phyloP scores from a whole-genome alignment of 2,797 vertebrate species.

The Remorina albescens region DNA sequence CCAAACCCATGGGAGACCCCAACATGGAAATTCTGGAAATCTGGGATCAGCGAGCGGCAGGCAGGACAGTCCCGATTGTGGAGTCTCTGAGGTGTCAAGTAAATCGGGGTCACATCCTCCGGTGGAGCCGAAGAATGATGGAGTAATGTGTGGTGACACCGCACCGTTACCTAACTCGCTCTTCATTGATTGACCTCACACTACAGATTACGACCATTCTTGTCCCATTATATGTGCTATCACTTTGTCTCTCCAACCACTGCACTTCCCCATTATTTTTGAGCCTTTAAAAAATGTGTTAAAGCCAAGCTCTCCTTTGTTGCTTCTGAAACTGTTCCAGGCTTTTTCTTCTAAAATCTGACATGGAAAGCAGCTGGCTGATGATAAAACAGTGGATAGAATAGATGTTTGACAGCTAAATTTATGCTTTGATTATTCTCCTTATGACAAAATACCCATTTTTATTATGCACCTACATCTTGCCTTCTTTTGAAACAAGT shows the following conservation, averaged over 20 bases:
- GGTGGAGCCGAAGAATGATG: conserved; percentile 13
- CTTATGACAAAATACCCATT: conserved; percentile 5
- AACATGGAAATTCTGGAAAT: conserved; percentile 33
- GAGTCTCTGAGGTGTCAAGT: conserved; percentile 15
- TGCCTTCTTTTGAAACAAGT: conserved; percentile 23
- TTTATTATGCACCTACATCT: conserved; percentile 35
- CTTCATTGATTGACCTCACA: conserved; percentile 49
- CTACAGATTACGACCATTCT: conserved; percentile 39
- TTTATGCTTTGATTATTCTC: conserved; percentile 34
- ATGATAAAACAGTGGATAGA: conserved; percentile 39
- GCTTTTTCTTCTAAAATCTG: conserved; percentile 22
- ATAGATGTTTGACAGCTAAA: conserved; percentile 43
- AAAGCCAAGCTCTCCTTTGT: conserved; percentile 35
- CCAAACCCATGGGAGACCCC: conserved; percentile 26
- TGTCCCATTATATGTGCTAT: conserved; percentile 12
- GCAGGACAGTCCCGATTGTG: conserved; percentile 11
- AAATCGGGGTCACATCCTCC: conserved; percentile 23
- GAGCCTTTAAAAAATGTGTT: conserved; percentile 21
- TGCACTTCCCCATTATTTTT: neutral
- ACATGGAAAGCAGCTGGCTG: conserved; percentile 35
- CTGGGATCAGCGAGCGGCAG: conserved; percentile 18
- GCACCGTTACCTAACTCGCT: conserved; percentile 35
- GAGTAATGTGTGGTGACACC: conserved; percentile 45
- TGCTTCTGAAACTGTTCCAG: conserved; percentile 12
- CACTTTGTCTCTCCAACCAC: conserved; percentile 12